Evolutionary conservation across 2,888 invertebrate species (phyloP).

Genomic region (Macrophya alboannulata): DNA sequence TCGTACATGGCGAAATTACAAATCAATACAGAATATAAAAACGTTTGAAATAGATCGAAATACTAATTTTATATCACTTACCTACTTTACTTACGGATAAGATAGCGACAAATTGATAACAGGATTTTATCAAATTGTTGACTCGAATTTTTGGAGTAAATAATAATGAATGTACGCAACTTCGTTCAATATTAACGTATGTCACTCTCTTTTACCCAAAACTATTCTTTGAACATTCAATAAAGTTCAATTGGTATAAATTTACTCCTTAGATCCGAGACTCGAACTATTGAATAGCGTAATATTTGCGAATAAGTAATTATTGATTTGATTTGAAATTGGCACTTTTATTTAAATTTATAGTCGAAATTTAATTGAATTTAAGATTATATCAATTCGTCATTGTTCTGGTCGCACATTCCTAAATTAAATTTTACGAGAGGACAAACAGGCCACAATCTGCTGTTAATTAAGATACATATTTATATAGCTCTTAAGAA

Average conservation of each 20-base stretch:
- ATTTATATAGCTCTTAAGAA: conserved; percentile 39
- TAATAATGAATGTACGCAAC: background rate
- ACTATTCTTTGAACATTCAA: background rate
- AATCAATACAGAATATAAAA: conserved; percentile 39
- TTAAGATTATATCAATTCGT: conserved; percentile 23
- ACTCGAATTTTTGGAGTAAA: background rate
- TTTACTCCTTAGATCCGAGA: background rate
- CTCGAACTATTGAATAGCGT: background rate
- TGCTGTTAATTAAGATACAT: conserved; percentile 28
- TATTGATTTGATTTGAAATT: conserved; percentile 16
- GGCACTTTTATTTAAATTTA: conserved; percentile 19
- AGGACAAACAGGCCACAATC: conserved; percentile 16
- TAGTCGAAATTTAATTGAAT: background rate
- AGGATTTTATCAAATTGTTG: conserved; percentile 1
- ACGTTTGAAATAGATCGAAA: conserved; percentile 28
- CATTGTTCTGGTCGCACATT: conserved; percentile 3
- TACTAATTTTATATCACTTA: conserved; percentile 44
- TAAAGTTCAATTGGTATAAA: background rate
- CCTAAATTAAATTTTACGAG: conserved; percentile 12
- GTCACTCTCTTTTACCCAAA: background rate
- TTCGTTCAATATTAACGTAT: background rate
- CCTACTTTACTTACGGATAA: conserved; percentile 14
- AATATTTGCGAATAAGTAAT: conserved; percentile 2
- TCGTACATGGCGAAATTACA: conserved; percentile 35
- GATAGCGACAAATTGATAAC: conserved; percentile 23